These are phyloP conservation scores for Sceliomorpha sp. DNA, from an alignment of 2,888 invertebrate genomes.

Conservation along the genomic window DNA sequence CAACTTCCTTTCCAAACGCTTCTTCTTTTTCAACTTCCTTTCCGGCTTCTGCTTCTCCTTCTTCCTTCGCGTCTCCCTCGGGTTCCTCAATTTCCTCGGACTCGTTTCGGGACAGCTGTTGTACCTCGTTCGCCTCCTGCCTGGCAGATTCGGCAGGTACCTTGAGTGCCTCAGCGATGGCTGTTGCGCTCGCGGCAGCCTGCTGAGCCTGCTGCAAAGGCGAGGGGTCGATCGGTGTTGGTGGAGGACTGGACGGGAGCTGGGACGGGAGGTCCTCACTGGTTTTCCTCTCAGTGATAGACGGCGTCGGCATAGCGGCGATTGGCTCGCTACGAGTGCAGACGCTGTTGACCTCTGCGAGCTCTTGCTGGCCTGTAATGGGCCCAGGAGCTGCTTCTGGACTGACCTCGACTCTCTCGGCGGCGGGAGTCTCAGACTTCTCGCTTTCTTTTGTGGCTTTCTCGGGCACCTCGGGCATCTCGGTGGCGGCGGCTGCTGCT, in stretches of 20 bases:
- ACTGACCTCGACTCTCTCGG: conserved; percentile 79
- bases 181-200: conserved; percentile 71
- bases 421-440: conserved; percentile 63
- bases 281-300: conserved; percentile 79
- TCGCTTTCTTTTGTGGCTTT: conserved; percentile 63
- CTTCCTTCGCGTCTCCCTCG: not conserved
- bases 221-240: conserved; percentile 78
- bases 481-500: conserved; percentile 61
- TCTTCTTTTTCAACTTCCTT: not conserved
- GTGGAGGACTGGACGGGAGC: conserved; percentile 77
- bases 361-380: conserved; percentile 63
- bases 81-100: not conserved
- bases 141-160: conserved; percentile 68
- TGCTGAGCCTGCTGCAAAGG: conserved; percentile 77
- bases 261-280: conserved; percentile 77
- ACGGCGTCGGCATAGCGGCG: conserved; percentile 69
- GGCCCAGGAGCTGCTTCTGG: conserved; percentile 62
- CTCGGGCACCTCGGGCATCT: conserved; percentile 72
- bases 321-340: conserved; percentile 69
- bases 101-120: conserved; percentile 3
- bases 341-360: conserved; percentile 59
- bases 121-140: conserved; percentile 3
- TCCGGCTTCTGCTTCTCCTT: not conserved
- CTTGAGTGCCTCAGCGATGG: conserved; percentile 74
- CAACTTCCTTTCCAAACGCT: not conserved